Evolutionary conservation across 2,113 vertebrate genomes (phyloP), one percentile per base, ranked within the genome.

Genomic region (Cromileptes altivelis): DNA sequence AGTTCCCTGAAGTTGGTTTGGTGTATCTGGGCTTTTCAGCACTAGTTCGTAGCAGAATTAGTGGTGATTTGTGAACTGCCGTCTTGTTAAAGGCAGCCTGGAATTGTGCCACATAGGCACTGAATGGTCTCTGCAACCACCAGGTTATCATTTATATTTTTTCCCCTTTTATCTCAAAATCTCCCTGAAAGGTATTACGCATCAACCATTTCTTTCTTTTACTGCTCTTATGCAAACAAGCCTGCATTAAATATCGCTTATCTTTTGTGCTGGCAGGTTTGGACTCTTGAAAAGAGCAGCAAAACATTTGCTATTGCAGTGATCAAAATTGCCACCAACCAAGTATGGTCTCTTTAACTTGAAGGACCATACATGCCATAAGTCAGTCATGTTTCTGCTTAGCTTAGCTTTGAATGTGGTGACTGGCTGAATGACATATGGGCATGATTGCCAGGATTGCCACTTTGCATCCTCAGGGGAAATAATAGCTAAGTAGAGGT

Each of bases 391-490:
- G 18, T 57, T 55, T 67, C 4, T 50, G 47, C 47, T 49, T 11
- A 15, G 17, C 47, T 1, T 49, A n/a, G 5, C 56, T 25, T 57
- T 23, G 23, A 25, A 1, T 57, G 56, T 57, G 4, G 23, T 6
- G 19, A 53, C 19, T 21, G 23, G 23, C n/a, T 57, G 23, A 15
- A 25, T 25, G 56, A 57, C 4, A 3, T 47, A 3, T 30, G 0
- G 45, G 4, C 25, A 63, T 8, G 25, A n/a, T n/a, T n/a, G n/a
- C n/a, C n/a, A n/a, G n/a, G 37, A 53, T 19, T 62, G 40, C 50
- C 42, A 49, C 25, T 70, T 61, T 13, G 25, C 65, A 42, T 62
- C 75, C 80, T 58, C 37, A 4, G 42, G 42, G 61, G 45, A 74
- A 85, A 73, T 72, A 56, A 4, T 37, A 3, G 2, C 15, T 52